Evolutionary conservation across 2,888 invertebrate genomes (phyloP).

Genomic region (Physocephala rufipes): DNA sequence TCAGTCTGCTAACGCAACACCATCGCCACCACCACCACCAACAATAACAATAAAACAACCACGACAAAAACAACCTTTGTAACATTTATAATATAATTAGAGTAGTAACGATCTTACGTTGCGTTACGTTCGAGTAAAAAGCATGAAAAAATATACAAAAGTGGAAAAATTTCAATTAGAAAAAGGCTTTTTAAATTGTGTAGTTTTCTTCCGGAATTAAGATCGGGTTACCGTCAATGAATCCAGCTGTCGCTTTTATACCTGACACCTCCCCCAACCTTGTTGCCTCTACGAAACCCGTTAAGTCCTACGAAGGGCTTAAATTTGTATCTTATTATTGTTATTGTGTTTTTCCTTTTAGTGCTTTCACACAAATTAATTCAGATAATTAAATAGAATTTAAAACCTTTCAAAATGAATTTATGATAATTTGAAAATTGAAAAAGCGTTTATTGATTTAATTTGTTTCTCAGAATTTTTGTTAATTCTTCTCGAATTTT

Average conservation of each 20-base stretch:
- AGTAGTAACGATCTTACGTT: neutral
- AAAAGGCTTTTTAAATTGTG: neutral
- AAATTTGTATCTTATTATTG: no score
- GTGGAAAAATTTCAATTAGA: neutral
- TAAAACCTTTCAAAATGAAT: no score
- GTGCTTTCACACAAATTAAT: no score
- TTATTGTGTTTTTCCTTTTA: no score
- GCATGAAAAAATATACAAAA: neutral
- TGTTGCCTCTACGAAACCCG: neutral
- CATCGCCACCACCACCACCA: constrained; percentile 1
- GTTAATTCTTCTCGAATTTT: no score
- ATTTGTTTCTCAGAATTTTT: no score
- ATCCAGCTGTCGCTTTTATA: neutral
- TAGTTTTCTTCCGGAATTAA: neutral
- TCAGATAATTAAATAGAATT: no score
- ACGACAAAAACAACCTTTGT: neutral
- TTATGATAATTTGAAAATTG: no score
- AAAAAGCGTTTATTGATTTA: no score
- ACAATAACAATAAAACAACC: constrained; percentile 17
- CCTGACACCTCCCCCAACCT: neutral
- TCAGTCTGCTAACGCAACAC: constrained; percentile 18
- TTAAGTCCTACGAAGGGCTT: neutral
- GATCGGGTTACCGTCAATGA: no score
- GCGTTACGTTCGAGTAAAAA: neutral
- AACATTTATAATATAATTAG: no score